Evolutionary conservation across 2,113 vertebrate genomes (phyloP), one percentile per base, ranked within the genome.

Genomic region (Elephas maximus): DNA sequence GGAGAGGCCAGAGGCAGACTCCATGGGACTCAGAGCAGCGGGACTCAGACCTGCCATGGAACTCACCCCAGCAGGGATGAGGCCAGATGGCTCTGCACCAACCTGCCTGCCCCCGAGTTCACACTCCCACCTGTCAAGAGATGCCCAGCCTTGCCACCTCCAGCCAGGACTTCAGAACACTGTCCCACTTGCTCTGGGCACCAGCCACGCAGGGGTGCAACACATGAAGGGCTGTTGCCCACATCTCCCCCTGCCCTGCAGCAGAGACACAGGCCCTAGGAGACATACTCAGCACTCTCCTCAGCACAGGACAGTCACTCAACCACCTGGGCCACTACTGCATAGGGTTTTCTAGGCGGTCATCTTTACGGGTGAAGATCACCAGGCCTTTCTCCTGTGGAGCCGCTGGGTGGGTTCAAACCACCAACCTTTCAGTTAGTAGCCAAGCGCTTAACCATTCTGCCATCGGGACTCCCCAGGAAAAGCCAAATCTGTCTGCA

Each of bases 241-340:
- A 8, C 26, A 17, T 57, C 63, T 21, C 28, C 30, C 11, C 20
- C 37, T 45, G 24, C n/a, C 20, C 62, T 33, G 20, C 28, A 2
- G 1, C 78, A 57, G 37, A n/a, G 12, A 20, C 26, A 26, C 0
- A 0, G 30, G n/a, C 41, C 76, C 67, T 15, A 57, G 53, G 30
- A 69, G 48, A 30, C 2, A 4, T 41, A 21, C 33, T 74, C n/a
- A 12, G 18, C 63, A 80, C 73, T 65, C n/a, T 30, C 82, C 63
- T 69, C 45, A 11, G 5, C 1, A n/a, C 4, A 0, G 28, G 20
- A 28, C 4, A 0, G 62, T 57, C 45, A 41, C 41, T 24, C 21
- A 0, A 44, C 20, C 90, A 53, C 14, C 11, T 2, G 1, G 33
- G n/a, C 14, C 62, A 28, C 63, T 2, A 7, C 63, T 24, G 1